Evolutionary conservation across 2,888 invertebrate species (phyloP).

Genomic region (Leucania comma): DNA sequence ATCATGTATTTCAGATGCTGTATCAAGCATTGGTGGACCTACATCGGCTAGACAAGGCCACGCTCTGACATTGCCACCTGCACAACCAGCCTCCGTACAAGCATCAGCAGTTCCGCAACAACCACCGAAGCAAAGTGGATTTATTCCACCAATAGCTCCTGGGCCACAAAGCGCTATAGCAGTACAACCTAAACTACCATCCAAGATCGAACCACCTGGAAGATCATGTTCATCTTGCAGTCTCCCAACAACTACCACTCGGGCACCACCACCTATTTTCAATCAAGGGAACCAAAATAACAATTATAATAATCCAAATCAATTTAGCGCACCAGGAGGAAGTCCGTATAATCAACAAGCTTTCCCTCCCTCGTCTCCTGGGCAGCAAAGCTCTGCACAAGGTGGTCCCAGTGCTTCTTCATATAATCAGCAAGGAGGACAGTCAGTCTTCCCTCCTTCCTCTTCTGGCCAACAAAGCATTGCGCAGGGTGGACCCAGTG

Average conservation of each 20-base stretch:
- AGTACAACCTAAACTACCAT: conserved; percentile 31
- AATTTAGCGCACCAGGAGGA: conserved; percentile 18
- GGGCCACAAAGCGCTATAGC: conserved; percentile 60
- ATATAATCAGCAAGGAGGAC: conserved; percentile 14
- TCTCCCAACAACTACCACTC: conserved; percentile 88
- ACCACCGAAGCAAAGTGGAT: conserved; percentile 3
- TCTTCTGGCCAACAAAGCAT: conserved; percentile 9
- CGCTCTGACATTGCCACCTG: conserved; percentile 74
- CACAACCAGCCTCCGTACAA: conserved; percentile 52
- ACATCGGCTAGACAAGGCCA: conserved; percentile 76
- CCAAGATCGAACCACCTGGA: conserved; percentile 77
- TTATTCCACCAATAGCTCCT: conserved; percentile 24
- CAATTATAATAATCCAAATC: conserved; percentile 40
- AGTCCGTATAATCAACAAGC: conserved; percentile 28
- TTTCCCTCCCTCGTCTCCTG: conserved; percentile 8
- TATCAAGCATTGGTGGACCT: conserved; percentile 58
- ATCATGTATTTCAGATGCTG: conserved; percentile 71
- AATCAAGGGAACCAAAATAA: conserved; percentile 34
- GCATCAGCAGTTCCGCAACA: conserved; percentile 13
- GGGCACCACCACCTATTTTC: conserved; percentile 68
- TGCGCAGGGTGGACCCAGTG: conserved; percentile 10
- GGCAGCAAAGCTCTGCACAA: conserved; percentile 14
- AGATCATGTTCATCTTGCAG: conserved; percentile 91
- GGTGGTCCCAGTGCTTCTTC: conserved; percentile 7
- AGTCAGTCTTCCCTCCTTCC: conserved; percentile 6